phyloP scores from a whole-genome alignment of 37 sponge, comb jelly and placozoan species.

The Ianthella basta region DNA sequence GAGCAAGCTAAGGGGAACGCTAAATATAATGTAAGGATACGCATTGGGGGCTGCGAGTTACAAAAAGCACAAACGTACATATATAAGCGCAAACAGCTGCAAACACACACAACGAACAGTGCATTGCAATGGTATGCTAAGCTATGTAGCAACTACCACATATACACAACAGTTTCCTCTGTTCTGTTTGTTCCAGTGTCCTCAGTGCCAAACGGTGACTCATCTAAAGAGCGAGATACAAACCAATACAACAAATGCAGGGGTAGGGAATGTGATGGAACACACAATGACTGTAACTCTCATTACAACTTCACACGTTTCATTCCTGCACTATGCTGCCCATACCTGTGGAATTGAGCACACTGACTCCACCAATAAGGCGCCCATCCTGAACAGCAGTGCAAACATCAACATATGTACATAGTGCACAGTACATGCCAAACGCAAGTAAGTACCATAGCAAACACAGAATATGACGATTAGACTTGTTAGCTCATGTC shows the following conservation, averaged over 20 bases:
- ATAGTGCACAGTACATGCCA: background rate
- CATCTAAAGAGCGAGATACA: background rate
- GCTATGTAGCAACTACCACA: background rate
- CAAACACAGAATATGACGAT: too few species aligned
- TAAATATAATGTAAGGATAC: too few species aligned
- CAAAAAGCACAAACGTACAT: background rate
- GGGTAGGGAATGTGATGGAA: background rate
- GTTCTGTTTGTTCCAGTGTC: slow-evolving; percentile 11
- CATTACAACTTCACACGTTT: too few species aligned
- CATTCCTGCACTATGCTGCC: background rate
- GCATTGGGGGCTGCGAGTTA: too few species aligned
- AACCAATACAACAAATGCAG: background rate
- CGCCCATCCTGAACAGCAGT: slow-evolving; percentile 11
- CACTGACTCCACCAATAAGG: background rate
- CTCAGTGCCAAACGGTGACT: background rate
- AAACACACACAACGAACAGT: background rate
- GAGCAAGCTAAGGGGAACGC: too few species aligned
- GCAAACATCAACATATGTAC: background rate
- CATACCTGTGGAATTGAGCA: slow-evolving; percentile 6
- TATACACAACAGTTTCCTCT: background rate
- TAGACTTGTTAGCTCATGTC: too few species aligned
- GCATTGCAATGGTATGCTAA: too few species aligned
- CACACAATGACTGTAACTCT: too few species aligned
- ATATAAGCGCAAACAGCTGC: background rate
- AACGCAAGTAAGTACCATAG: too few species aligned